Evolutionary conservation across 2,888 invertebrate species (phyloP).

Genomic region (Tiliacea citrago): DNA sequence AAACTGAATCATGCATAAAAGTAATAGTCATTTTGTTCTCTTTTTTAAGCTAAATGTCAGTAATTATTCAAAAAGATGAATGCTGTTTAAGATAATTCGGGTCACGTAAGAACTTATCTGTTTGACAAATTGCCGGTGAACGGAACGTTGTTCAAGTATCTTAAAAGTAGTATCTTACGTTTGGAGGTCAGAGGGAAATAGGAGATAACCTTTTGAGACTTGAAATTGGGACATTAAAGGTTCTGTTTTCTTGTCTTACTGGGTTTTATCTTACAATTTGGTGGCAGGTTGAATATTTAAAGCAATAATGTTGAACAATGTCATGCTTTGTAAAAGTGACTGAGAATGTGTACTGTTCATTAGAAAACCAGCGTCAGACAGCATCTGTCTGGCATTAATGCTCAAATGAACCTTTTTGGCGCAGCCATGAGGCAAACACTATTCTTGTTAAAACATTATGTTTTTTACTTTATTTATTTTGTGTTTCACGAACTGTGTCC

Average conservation of each 20-base stretch:
- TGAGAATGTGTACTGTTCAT: no score
- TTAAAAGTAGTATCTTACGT: constrained; percentile 70
- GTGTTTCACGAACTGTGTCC: no score
- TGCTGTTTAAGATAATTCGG: constrained; percentile 84
- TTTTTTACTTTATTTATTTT: no score
- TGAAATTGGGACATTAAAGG: constrained; percentile 20
- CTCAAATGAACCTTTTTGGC: no score
- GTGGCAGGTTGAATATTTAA: no score
- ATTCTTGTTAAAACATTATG: no score
- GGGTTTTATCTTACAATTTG: constrained; percentile 10
- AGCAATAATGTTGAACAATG: neutral
- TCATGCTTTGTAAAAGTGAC: no score
- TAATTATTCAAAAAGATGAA: constrained; percentile 88
- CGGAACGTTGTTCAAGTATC: constrained; percentile 80
- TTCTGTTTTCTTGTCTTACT: neutral
- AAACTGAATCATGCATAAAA: constrained; percentile 59
- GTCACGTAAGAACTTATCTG: constrained; percentile 87
- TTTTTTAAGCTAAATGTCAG: constrained; percentile 72
- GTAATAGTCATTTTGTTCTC: constrained; percentile 70
- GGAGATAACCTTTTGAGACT: constrained; percentile 31
- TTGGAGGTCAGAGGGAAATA: constrained; percentile 60
- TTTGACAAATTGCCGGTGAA: constrained; percentile 86
- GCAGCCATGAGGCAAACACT: no score
- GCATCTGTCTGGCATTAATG: no score
- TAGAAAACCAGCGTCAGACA: no score